These are phyloP conservation scores for Thalassophryne amazonica DNA, from an alignment of 2,797 vertebrate species.

Conservation along the genomic window DNA sequence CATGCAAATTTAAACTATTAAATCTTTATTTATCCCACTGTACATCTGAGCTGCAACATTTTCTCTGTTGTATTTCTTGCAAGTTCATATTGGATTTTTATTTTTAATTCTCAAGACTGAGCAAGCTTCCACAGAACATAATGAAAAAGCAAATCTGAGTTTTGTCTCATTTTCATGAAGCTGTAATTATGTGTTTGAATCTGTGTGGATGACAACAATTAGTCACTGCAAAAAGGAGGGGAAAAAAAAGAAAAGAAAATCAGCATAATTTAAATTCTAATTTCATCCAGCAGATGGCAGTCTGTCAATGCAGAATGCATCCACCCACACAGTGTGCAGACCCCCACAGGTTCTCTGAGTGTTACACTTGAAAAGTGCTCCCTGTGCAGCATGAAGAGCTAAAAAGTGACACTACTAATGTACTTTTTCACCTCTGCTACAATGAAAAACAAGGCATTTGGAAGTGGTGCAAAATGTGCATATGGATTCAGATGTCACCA, in stretches of 20 bases:
- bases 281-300: conserved; percentile 72
- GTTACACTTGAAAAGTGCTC: conserved; percentile 23
- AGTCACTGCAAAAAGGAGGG: not conserved
- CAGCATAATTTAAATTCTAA: conserved; percentile 27
- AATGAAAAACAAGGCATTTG: conserved; percentile 40
- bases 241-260: no score
- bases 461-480: not conserved
- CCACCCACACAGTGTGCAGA: not conserved
- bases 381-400: conserved; percentile 17
- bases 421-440: conserved; percentile 38
- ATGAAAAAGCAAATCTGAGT: not conserved
- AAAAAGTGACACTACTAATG: conserved; percentile 47
- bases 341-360: conserved; percentile 11
- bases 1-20: not conserved
- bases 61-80: not conserved
- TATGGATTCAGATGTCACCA: conserved; percentile 51
- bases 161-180: no score
- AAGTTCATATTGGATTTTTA: not conserved
- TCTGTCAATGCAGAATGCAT: conserved; percentile 45
- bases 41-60: not conserved
- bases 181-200: not conserved
- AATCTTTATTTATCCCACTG: not conserved
- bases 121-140: not conserved
- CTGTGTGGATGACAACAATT: not conserved
- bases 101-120: not conserved